Evolutionary conservation across 1,140 invertebrate species (phyloP), one percentile per base, ranked within the genome.

Genomic region (Helicoverpa zea): DNA sequence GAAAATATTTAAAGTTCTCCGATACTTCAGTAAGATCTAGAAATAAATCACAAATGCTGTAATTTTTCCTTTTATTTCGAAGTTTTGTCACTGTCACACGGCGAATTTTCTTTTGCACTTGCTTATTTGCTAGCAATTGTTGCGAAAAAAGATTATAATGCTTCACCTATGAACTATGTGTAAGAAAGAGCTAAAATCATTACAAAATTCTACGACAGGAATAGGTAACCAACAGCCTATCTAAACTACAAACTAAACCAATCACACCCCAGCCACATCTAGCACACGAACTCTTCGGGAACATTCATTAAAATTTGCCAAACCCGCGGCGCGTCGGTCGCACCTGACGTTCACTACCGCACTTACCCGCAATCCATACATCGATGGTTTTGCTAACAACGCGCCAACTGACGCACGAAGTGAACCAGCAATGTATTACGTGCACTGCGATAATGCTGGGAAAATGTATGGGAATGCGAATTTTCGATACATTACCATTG

Each of bases 301-400:
- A 91, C 92, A 93, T 93, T 93, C 92, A 93, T 93, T 93, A 93
- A 93, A 93, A 93, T 93, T 92, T 93, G 88, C 88, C 88, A 89
- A 90, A 88, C 85, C 88, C 86, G 86, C 83, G 86, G 87, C 82
- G 81, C 88, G 92, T 93, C 92, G 83, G 72, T 68, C 87, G 83
- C 92, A 93, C 92, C 92, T 93, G 92, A 84, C 88, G 88, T 89
- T 23, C 82, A 49, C 3, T 29, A 18, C 13, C 83, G n/a, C 80
- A 76, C 51, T 52, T 82, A 86, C 75, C 76, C 79, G 70, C 52
- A 82, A 81, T 82, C 75, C 54, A 81, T 90, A 89, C 90, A 91
- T 90, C 47, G 74, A 63, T 18, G 74, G 23, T 49, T 64, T 63
- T 30, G 47, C 47, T 52, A 84, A 64, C 58, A 51, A n/a, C 81